Conservation (phyloP, 23 tunicate species). For the Trididemnum nubilum region DNA sequence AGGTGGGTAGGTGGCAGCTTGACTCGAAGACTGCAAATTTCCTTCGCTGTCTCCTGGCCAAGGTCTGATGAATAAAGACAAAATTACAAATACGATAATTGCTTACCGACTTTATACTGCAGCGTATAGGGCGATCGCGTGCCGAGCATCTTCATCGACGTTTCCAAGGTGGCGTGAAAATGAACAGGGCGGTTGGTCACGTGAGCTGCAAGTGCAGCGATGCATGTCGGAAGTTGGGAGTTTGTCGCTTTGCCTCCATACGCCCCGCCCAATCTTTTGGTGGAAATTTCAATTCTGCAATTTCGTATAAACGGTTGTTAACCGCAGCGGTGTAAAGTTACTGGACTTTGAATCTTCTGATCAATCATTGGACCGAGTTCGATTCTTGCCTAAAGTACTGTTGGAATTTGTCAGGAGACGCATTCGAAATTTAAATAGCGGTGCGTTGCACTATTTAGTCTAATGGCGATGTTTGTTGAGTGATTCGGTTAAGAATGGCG, state of each 20-base stretch:
- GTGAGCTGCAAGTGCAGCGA: constrained; percentile 43
- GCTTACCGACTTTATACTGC: constrained; percentile 68
- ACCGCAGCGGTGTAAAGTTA: too few species aligned
- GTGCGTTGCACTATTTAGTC: neutral
- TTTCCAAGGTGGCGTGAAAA: constrained; percentile 62
- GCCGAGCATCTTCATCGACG: constrained; percentile 75
- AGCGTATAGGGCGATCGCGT: constrained; percentile 52
- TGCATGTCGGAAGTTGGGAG: constrained; percentile 52
- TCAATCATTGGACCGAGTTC: too few species aligned
- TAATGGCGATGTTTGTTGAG: neutral
- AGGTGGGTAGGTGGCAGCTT: too few species aligned
- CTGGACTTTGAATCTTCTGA: too few species aligned
- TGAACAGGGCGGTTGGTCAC: constrained; percentile 15
- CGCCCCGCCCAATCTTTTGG: constrained; percentile 86
- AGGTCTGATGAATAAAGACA: neutral
- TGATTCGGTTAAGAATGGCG: too few species aligned
- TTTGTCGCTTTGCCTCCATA: constrained; percentile 89
- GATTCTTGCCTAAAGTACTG: too few species aligned
- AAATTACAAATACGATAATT: neutral
- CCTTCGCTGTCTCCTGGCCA: neutral
- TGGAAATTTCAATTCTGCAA: constrained; percentile 56
- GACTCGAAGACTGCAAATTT: too few species aligned
- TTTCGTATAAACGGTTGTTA: too few species aligned
- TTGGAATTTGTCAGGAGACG: too few species aligned
- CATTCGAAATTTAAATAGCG: too few species aligned